Evolutionary conservation across 2,888 invertebrate genomes (phyloP).

Genomic region (Nephrotoma appendiculata): DNA sequence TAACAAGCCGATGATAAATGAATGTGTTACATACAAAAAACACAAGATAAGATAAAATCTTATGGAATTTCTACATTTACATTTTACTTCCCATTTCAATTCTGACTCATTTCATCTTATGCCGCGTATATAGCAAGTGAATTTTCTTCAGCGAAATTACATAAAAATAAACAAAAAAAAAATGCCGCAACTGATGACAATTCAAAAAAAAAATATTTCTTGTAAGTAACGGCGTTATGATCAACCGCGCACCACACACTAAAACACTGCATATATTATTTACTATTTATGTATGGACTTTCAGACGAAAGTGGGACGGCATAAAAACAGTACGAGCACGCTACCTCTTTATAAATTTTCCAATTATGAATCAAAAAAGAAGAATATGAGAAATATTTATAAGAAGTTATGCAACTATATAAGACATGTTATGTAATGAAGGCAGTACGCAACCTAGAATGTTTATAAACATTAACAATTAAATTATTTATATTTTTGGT

Average conservation of each 20-base stretch:
- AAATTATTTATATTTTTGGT: neutral
- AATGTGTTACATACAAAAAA: neutral
- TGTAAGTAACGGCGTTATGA: neutral
- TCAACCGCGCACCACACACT: neutral
- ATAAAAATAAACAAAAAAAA: neutral
- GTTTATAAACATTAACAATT: neutral
- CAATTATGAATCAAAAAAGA: neutral
- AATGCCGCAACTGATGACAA: neutral
- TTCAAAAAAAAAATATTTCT: neutral
- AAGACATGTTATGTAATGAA: neutral
- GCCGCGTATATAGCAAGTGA: neutral
- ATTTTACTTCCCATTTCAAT: neutral
- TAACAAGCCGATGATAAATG: neutral
- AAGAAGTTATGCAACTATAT: neutral
- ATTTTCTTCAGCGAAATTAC: neutral
- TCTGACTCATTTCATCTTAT: neutral
- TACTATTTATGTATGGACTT: neutral
- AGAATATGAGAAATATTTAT: neutral
- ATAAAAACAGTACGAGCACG: neutral
- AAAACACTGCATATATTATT: neutral
- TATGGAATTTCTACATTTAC: neutral
- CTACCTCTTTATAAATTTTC: neutral
- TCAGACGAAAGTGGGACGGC: neutral
- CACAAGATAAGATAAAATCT: neutral
- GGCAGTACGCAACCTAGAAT: neutral